phyloP scores from a whole-genome alignment of 2,113 vertebrate genomes.

The Pandion haliaetus region DNA sequence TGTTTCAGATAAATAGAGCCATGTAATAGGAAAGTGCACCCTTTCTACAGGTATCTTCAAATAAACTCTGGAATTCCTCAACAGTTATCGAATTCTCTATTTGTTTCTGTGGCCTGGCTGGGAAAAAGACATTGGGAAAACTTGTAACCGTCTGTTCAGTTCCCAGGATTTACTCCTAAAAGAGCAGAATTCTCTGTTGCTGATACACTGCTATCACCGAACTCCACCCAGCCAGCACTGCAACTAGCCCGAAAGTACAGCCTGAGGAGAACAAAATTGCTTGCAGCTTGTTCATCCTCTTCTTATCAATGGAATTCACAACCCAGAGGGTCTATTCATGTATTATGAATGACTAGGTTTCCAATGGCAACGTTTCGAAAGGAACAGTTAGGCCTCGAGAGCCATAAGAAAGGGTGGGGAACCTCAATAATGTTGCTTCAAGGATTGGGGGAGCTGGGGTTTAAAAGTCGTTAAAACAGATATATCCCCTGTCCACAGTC shows the following conservation, averaged over 20 bases:
- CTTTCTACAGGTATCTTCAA: background rate
- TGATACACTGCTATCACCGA: background rate
- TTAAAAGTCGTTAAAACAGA: constrained; percentile 41
- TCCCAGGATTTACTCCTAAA: background rate
- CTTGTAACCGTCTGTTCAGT: background rate
- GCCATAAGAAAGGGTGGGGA: constrained; percentile 38
- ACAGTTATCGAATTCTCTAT: background rate
- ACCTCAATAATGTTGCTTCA: constrained; percentile 18
- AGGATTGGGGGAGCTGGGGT: background rate
- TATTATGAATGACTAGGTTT: constrained; percentile 77
- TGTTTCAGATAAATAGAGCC: background rate
- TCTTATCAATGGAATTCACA: constrained; percentile 59
- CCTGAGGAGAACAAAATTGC: constrained; percentile 48
- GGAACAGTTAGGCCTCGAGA: constrained; percentile 29
- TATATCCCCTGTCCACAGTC: background rate
- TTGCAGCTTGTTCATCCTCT: constrained; percentile 19
- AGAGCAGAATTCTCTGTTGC: background rate
- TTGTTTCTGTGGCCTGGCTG: accelerated
- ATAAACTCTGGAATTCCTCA: background rate
- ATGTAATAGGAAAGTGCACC: background rate
- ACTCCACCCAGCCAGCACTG: constrained; percentile 62
- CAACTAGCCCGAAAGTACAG: constrained; percentile 5
- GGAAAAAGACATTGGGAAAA: background rate
- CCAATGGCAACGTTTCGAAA: constrained; percentile 71
- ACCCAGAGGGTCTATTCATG: constrained; percentile 67